These are phyloP conservation scores for Pocillopora damicornis DNA, from an alignment of 64 coral and sea anemone genomes.

Conservation along the genomic window DNA sequence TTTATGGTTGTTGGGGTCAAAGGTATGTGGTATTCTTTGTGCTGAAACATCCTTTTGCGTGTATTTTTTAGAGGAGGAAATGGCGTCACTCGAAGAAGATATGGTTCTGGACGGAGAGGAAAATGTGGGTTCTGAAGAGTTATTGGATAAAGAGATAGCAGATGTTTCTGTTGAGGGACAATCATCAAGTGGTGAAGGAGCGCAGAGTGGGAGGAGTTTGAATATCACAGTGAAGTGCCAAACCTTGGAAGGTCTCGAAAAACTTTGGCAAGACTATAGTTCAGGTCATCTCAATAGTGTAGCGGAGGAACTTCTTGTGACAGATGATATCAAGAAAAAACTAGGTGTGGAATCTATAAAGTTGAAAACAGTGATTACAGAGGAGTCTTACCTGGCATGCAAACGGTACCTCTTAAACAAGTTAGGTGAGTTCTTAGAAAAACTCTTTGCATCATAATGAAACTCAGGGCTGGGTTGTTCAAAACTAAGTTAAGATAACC, in stretches of 20 bases:
- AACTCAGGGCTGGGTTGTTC: neutral
- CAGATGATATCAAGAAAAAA: conserved; percentile 6
- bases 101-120: neutral
- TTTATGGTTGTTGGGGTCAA: too few relatives aligned
- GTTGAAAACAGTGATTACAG: neutral
- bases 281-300: conserved; percentile 8
- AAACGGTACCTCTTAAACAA: neutral
- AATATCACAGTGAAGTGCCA: neutral
- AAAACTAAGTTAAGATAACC: too few relatives aligned
- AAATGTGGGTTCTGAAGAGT: neutral
- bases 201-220: neutral
- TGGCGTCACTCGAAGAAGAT: too few relatives aligned
- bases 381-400: neutral
- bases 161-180: neutral
- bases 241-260: conserved; percentile 12
- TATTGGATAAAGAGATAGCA: neutral
- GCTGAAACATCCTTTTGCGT: too few relatives aligned
- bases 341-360: neutral
- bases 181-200: neutral
- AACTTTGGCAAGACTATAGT: neutral
- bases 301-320: neutral
- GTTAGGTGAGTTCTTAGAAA: neutral
- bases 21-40: too few relatives aligned
- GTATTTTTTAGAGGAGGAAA: too few relatives aligned
- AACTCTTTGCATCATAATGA: neutral